phyloP scores from a whole-genome alignment of 2,888 invertebrate species.

The Clistopyga incitator region DNA sequence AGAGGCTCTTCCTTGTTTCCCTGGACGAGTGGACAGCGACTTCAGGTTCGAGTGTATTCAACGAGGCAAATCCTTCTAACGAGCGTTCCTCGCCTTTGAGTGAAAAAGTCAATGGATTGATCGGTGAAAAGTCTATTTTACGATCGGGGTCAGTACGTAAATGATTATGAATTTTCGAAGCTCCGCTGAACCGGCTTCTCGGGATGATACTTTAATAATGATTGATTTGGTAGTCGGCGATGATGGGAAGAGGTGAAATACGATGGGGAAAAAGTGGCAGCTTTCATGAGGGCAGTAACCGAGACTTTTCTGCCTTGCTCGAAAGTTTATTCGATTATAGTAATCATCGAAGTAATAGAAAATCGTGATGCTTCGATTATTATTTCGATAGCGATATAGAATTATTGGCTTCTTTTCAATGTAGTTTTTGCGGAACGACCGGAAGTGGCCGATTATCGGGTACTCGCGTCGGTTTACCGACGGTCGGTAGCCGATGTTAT shows the following conservation, averaged over 20 bases:
- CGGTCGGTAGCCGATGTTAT: too few relatives aligned
- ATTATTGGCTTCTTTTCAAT: too few relatives aligned
- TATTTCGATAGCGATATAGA: neutral
- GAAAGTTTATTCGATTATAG: neutral
- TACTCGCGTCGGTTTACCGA: too few relatives aligned
- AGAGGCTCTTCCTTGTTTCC: constrained; percentile 57
- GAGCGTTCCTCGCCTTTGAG: neutral
- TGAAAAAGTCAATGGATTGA: constrained; percentile 49
- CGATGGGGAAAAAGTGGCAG: neutral
- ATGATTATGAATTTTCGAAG: constrained; percentile 52
- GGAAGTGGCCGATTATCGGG: too few relatives aligned
- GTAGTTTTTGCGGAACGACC: too few relatives aligned
- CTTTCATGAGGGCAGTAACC: neutral
- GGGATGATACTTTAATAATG: neutral
- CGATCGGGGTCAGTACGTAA: constrained; percentile 64
- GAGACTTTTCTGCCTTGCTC: neutral
- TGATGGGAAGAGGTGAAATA: constrained; percentile 20
- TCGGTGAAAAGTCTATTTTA: constrained; percentile 55
- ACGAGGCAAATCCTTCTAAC: constrained; percentile 30
- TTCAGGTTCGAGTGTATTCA: constrained; percentile 3
- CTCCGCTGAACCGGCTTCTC: constrained; percentile 31
- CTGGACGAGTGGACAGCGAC: constrained; percentile 34
- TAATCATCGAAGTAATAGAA: neutral
- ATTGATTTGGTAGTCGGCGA: constrained; percentile 47
- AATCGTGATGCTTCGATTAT: constrained; percentile 1